These are phyloP conservation scores for rat (Rattus norvegicus) DNA, from an alignment of 2,113 vertebrate species.

Conservation along the genomic window GRCr8 NC_086032.1:62719001-62719500, in stretches of 20 bases:
- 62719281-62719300: slow-evolving; percentile 46
- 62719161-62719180: slow-evolving; percentile 57
- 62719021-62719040: not conserved
- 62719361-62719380: not conserved
- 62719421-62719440: not conserved
- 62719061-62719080: not conserved
- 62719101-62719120: not conserved
- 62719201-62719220: slow-evolving; percentile 60
- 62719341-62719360: slow-evolving; percentile 45
- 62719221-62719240: slow-evolving; percentile 61
- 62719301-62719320: slow-evolving; percentile 35
- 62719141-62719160: slow-evolving; percentile 45
- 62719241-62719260: slow-evolving; percentile 59
- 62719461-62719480: not conserved
- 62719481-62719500: not conserved
- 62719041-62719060: not conserved
- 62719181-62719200: not conserved
- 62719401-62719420: not conserved
- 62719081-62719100: not conserved
- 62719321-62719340: slow-evolving; percentile 65
- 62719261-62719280: slow-evolving; percentile 64
- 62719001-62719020: not conserved
- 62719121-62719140: not conserved
- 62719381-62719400: not conserved
- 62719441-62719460: not conserved